Percentiles rank a stretch among this genome's conserved stretches.
phyloP scores from a whole-genome alignment of 2,888 invertebrate species.

The Lasioglossum calceatum region DNA sequence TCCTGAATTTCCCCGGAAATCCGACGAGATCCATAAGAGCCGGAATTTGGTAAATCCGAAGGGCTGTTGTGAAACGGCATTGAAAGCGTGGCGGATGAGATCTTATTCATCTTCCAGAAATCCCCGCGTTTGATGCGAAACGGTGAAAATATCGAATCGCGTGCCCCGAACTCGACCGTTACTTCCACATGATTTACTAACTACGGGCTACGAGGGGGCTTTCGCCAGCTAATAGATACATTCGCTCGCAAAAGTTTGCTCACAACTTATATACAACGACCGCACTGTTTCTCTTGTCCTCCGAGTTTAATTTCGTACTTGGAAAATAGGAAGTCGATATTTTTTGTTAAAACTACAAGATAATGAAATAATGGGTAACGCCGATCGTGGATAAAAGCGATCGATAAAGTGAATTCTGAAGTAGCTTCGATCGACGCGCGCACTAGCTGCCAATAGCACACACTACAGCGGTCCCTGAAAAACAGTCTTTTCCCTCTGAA shows the following conservation, averaged over 20 bases:
- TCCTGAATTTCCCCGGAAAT: slow-evolving; percentile 10
- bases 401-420: neutral
- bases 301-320: neutral
- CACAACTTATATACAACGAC: neutral
- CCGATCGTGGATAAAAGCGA: neutral
- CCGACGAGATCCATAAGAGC: neutral
- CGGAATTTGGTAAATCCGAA: slow-evolving; percentile 40
- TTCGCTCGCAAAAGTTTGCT: neutral
- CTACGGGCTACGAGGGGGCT: neutral
- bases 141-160: slow-evolving; percentile 10
- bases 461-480: neutral
- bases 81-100: slow-evolving; percentile 20
- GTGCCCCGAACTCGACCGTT: neutral
- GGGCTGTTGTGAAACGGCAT: slow-evolving; percentile 9
- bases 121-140: neutral
- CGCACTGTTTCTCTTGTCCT: neutral
- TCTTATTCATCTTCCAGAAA: slow-evolving; percentile 23
- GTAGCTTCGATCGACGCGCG: neutral
- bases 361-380: neutral
- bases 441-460: neutral
- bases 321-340: neutral
- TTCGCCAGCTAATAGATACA: neutral
- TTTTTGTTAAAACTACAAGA: neutral
- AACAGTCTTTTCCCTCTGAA: neutral
- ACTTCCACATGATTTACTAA: slow-evolving; percentile 1